Evolutionary conservation across 2,888 invertebrate genomes (phyloP), one percentile per base, ranked within the genome.

Genomic region (Lamproptera curius): DNA sequence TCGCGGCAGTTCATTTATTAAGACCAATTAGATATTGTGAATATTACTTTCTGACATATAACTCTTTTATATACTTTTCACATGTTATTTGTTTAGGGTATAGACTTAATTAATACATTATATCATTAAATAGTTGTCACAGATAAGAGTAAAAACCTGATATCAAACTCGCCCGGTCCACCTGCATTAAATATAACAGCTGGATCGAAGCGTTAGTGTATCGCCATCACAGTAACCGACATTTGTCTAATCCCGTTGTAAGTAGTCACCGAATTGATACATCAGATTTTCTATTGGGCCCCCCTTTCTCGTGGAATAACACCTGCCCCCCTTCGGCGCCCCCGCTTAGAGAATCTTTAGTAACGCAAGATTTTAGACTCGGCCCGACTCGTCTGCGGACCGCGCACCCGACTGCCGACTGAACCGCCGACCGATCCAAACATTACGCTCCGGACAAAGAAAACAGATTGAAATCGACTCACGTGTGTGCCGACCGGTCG

Each of bases 401-500:
- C 65, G 70, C 68, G 64, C 65, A 62, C 54, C 51, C 50, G 52
- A 55, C 53, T 17, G 45, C 53, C 59, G 53, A 79, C 71, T 48
- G 34, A 67, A 79, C 65, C 53, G 16, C 42, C 57, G 55, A 81
- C 65, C 42, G 48, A 65, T 79, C 68, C 54, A 54, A 62, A 53
- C 52, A 59, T 59, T 61, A 51, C 60, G 61, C 50, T 55, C 46
- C 68, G 80, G 82, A 86, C 85, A 86, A 86, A 86, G 85, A 81
- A 83, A 80, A 76, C 77, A 69, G 75, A 79, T 81, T 74, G 75
- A 67, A 70, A 79, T 78, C 72, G 59, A 53, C 56, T 51, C 53
- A 71, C 68, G 51, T 10, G 57, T 73, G 59, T 14, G 9, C 33
- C 54, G 54, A 75, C 61, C 35, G 11, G 58, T 76, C 61, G 52